A percentile compares a stretch with the other conserved stretches of the same genome.
phyloP scores from a whole-genome alignment of 2,797 vertebrate species.

The Spinibarbus caldwelli region DNA sequence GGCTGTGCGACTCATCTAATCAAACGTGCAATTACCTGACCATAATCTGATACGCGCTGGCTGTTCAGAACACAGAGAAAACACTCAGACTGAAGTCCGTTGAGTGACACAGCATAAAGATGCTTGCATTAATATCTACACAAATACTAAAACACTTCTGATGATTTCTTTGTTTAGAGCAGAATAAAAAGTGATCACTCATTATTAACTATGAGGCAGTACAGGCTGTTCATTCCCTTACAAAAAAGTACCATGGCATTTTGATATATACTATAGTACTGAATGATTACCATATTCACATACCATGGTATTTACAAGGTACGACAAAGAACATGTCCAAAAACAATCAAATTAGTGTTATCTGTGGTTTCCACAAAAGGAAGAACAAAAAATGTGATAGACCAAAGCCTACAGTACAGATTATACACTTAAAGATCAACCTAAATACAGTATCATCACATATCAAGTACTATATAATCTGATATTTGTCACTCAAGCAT shows the following conservation, averaged over 20 bases:
- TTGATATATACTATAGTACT: not conserved
- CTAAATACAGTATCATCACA: not conserved
- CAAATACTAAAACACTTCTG: too few relatives aligned
- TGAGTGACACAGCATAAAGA: constrained; percentile 12
- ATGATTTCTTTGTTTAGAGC: not conserved
- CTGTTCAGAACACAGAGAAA: not conserved
- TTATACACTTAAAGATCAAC: not conserved
- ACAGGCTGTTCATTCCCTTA: not conserved
- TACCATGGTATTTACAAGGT: not conserved
- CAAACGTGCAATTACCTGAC: constrained; percentile 21
- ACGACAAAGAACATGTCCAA: not conserved
- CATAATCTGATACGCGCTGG: not conserved
- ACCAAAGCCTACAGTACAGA: not conserved
- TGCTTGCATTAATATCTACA: not conserved
- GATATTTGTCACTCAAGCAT: not conserved
- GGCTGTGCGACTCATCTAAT: constrained; percentile 22
- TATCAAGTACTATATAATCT: not conserved
- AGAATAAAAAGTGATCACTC: not conserved
- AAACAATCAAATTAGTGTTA: not conserved
- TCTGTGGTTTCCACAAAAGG: not conserved
- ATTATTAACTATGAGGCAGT: not conserved
- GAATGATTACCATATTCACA: not conserved
- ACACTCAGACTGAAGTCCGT: not conserved
- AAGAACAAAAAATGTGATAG: not conserved
- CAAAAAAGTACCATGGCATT: not conserved